These are phyloP conservation scores for Peribatodes rhomboidaria DNA, from an alignment of 2,888 invertebrate genomes.

Conservation along the genomic window DNA sequence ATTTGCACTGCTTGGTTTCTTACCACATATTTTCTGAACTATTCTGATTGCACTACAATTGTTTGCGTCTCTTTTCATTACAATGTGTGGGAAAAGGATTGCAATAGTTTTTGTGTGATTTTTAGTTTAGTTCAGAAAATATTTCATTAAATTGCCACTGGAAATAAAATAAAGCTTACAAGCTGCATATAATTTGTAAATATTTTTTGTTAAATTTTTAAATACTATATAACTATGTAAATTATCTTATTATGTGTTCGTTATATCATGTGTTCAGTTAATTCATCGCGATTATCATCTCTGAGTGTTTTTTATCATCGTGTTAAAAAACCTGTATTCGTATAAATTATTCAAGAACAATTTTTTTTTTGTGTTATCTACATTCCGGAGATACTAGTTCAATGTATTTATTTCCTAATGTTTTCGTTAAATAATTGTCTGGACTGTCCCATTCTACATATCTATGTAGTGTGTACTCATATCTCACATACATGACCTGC, in stretches of 20 bases:
- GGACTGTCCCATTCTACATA: too few relatives aligned
- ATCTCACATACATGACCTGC: not conserved
- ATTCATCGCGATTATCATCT: not conserved
- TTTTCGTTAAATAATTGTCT: too few relatives aligned
- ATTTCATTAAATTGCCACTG: not conserved
- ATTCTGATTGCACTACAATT: not conserved
- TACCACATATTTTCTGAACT: not conserved
- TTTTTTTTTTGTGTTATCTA: too few relatives aligned
- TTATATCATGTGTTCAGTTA: not conserved
- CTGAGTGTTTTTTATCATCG: too few relatives aligned
- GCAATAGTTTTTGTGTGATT: not conserved
- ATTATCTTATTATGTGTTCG: slow-evolving; percentile 1
- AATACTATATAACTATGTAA: not conserved
- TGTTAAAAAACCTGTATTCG: too few relatives aligned
- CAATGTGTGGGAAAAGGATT: not conserved
- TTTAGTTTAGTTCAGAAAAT: not conserved
- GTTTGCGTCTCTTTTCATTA: not conserved
- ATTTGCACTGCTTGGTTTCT: slow-evolving; percentile 7
- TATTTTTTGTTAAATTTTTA: not conserved
- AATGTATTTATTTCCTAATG: too few relatives aligned
- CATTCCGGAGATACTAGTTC: too few relatives aligned
- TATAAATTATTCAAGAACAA: too few relatives aligned
- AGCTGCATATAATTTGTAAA: not conserved
- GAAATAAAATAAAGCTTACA: not conserved
- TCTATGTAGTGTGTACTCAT: not conserved